Evolutionary conservation across 2,888 invertebrate genomes (phyloP).

Genomic region (Nineta flava): DNA sequence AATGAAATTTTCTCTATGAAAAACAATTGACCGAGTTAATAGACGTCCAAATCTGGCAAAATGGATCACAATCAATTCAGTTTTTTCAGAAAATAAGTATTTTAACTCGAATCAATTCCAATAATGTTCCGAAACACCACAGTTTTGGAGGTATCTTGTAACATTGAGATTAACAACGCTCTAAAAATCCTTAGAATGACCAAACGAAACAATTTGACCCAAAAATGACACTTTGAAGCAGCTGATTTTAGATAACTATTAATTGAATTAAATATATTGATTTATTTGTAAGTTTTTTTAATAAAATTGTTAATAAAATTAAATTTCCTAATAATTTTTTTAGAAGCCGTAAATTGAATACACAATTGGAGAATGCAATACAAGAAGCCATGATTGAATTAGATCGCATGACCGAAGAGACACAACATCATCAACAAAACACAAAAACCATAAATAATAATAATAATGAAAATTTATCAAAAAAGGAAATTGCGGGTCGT

Average conservation of each 20-base stretch:
- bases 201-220: too few relatives aligned
- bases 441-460: constrained; percentile 16
- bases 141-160: too few relatives aligned
- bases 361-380: constrained; percentile 77
- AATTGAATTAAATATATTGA: background rate
- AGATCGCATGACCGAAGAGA: constrained; percentile 45
- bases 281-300: constrained; percentile 8
- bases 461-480: constrained; percentile 14
- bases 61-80: background rate
- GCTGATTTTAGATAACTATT: too few relatives aligned
- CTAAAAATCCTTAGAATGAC: too few relatives aligned
- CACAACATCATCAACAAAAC: constrained; percentile 19
- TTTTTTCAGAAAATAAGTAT: too few relatives aligned
- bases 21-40: too few relatives aligned
- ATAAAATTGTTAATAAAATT: constrained; percentile 6
- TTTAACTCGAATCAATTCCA: too few relatives aligned
- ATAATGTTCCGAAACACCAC: too few relatives aligned
- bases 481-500: constrained; percentile 26
- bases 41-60: background rate
- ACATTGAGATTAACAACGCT: too few relatives aligned
- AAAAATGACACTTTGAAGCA: too few relatives aligned
- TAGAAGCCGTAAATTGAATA: constrained; percentile 88
- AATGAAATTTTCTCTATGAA: too few relatives aligned
- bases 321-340: constrained; percentile 16
- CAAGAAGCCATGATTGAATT: constrained; percentile 86